Base-by-base conservation (phyloP, 2,797 vertebrate species). In the Stomatorhinus walkeri region DNA sequence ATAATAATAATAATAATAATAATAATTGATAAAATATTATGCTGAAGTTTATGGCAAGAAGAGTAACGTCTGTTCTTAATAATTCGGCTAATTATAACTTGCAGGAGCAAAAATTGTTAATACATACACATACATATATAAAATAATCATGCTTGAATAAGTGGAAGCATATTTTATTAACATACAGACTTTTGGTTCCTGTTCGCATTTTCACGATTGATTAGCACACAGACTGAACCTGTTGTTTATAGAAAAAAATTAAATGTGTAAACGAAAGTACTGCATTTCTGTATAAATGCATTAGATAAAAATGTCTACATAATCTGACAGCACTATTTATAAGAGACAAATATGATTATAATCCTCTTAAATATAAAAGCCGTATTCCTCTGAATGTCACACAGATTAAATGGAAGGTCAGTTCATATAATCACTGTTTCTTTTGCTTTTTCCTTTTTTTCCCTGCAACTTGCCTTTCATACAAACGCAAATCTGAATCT, bases 221-320 rank as follows among this genome's bases (percentile, higher is more conserved):
- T 85, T 85, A 28, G 10, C 48, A 48, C 46, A 49, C 22, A 85
- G n/a, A 51, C 10, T 51, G 16, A 51, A 85, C 22, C 22, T 24
- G 12, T 76, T 40, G 43, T 83, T 83, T 83, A 83, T 43, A 83
- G 7, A 83, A 48, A 81, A 83, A 85, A 85, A 85, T 24, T 2
- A 28, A 51, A 51, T 4, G 24, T 22, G 6, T 22, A 24, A 83
- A 49, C 43, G 16, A 85, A 85, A 24, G 12, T 48, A 85, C 48
- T 24, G 48, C 79, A 64, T 83, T 83, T 83, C 46, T 83, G 46
- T 83, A 83, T 85, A 85, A 52, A 85, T 85, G 43, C 48, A 85
- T 49, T 49, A n/a, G 10, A 83, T 83, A 24, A 24, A 51, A 28
- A 85, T 81, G 48, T 85, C n/a, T 24, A 52, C 49, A 85, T 51